These are phyloP conservation scores for Nowickia ferox DNA, from an alignment of 2,888 invertebrate genomes.

Conservation along the genomic window DNA sequence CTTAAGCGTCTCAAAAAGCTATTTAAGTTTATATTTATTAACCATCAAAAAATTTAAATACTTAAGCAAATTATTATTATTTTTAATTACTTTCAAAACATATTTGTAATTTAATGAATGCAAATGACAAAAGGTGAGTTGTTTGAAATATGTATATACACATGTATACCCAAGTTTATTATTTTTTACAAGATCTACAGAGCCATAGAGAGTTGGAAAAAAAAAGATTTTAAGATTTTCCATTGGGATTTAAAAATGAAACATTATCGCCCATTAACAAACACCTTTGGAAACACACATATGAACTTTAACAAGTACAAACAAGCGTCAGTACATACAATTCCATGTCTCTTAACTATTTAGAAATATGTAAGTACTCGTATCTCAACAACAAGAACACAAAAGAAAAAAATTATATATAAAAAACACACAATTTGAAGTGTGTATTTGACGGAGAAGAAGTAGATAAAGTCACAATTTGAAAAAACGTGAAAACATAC, in stretches of 20 bases:
- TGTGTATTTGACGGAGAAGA: slow-evolving; percentile 46
- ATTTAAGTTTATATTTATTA: too few relatives aligned
- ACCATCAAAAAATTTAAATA: too few relatives aligned
- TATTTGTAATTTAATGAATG: not conserved
- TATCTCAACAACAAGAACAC: slow-evolving; percentile 43
- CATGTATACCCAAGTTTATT: not conserved
- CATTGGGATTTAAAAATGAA: slow-evolving; percentile 38
- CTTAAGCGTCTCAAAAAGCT: too few relatives aligned
- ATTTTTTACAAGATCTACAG: not conserved
- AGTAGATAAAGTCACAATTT: slow-evolving; percentile 53
- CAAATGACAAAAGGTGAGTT: not conserved
- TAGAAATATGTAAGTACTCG: slow-evolving; percentile 9
- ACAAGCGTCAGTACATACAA: not conserved
- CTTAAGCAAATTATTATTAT: too few relatives aligned
- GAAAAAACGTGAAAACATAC: slow-evolving; percentile 64
- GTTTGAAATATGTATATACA: not conserved
- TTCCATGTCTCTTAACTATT: slow-evolving; percentile 7
- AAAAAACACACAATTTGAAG: slow-evolving; percentile 45
- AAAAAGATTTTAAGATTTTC: slow-evolving; percentile 27
- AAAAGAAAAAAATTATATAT: not conserved
- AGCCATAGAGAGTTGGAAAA: not conserved
- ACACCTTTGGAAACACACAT: slow-evolving; percentile 44
- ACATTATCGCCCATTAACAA: slow-evolving; percentile 51
- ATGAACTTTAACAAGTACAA: slow-evolving; percentile 49
- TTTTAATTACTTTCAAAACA: not conserved